Evolutionary conservation across 1,140 invertebrate species (phyloP).

Genomic region (Trachymyrmex cornetzi): DNA sequence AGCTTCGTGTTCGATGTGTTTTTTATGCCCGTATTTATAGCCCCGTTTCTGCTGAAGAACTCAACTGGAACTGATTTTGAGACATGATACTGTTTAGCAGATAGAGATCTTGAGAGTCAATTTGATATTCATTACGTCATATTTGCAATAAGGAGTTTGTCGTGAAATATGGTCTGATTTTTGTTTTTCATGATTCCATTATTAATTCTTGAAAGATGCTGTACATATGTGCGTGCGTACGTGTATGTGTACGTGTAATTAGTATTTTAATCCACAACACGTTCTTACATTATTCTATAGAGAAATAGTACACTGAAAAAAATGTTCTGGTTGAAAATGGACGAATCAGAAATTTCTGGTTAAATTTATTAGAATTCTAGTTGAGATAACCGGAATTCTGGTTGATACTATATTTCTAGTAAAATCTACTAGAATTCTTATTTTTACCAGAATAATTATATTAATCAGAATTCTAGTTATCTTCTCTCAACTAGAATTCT

Average conservation of each 20-base stretch:
- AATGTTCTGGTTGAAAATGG: no score
- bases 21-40: conserved; percentile 4
- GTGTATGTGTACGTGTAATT: neutral
- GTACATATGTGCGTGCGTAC: neutral
- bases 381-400: no score
- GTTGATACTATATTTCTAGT: no score
- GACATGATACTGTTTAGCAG: neutral
- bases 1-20: conserved; percentile 5
- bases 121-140: neutral
- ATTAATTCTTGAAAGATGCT: neutral
- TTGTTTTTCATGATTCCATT: neutral
- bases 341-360: no score
- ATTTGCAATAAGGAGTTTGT: neutral
- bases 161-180: neutral
- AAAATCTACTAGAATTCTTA: no score
- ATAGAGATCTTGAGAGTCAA: neutral
- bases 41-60: conserved; percentile 2
- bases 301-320: no score
- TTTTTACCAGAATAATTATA: no score
- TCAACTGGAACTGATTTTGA: neutral
- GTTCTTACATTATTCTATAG: neutral
- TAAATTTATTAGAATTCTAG: no score
- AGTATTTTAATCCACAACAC: neutral
- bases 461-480: no score
- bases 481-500: no score